phyloP scores from a whole-genome alignment of 2,888 invertebrate species.

The Oxystoma pomonae region DNA sequence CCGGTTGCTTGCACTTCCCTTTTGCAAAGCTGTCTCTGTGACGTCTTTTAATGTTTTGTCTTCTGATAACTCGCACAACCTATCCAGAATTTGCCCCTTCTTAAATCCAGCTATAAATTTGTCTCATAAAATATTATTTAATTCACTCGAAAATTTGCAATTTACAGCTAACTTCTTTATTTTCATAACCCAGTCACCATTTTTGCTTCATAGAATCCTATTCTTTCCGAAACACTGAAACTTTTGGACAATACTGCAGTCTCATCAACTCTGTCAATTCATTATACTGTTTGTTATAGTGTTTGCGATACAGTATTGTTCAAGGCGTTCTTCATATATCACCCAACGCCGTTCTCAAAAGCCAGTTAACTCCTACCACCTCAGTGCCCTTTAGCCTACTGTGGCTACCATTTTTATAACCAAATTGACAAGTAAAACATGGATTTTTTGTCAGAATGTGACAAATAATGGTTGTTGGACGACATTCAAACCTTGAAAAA shows the following conservation, averaged over 20 bases:
- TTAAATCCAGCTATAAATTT: background rate
- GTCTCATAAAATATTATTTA: background rate
- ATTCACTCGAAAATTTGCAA: background rate
- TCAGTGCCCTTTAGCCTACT: too few species aligned
- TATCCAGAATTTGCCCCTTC: background rate
- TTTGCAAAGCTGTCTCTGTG: background rate
- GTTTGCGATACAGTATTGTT: background rate
- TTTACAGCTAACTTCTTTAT: background rate
- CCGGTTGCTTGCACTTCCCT: too few species aligned
- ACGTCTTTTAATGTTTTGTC: background rate
- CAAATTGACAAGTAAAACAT: too few species aligned
- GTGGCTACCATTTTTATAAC: too few species aligned
- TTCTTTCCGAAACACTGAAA: background rate
- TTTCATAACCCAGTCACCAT: background rate
- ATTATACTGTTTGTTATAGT: background rate
- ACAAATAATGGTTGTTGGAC: too few species aligned
- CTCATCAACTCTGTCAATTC: background rate
- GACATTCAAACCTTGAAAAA: conserved; percentile 24
- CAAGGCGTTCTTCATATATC: background rate
- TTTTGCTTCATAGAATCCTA: background rate
- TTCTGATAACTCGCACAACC: background rate
- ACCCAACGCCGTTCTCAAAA: too few species aligned
- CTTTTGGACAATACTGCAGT: background rate
- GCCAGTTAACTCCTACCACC: too few species aligned
- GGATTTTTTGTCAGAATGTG: too few species aligned